A percentile compares a stretch with the other conserved stretches of the same genome.
These are phyloP conservation scores for Achroia grisella DNA, from an alignment of 1,140 invertebrate species.

Conservation along the genomic window DNA sequence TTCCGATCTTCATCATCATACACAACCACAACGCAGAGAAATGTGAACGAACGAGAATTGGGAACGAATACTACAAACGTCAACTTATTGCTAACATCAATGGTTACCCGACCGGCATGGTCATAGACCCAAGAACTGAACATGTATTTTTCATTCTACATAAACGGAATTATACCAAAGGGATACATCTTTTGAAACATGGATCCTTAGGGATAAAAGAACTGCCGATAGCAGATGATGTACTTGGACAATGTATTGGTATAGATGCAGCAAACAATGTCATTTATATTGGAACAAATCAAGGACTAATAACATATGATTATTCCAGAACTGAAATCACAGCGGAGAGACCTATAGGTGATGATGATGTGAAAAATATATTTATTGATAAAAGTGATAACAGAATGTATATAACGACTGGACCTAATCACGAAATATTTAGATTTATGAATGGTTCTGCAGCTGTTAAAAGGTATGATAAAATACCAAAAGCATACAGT, in stretches of 20 bases:
- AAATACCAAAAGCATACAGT: slow-evolving; percentile 55
- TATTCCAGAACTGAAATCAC: slow-evolving; percentile 41
- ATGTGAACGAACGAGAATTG: slow-evolving; percentile 56
- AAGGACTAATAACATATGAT: slow-evolving; percentile 52
- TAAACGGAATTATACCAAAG: slow-evolving; percentile 61
- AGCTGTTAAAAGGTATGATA: slow-evolving; percentile 55
- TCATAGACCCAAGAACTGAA: slow-evolving; percentile 47
- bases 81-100: slow-evolving; percentile 54
- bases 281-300: slow-evolving; percentile 59
- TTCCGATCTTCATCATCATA: slow-evolving; percentile 12
- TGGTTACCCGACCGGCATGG: slow-evolving; percentile 53
- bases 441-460: slow-evolving; percentile 54
- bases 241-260: slow-evolving; percentile 50
- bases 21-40: slow-evolving; percentile 19
- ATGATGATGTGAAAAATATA: slow-evolving; percentile 54
- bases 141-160: slow-evolving; percentile 60
- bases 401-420: slow-evolving; percentile 60
- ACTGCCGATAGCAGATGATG: slow-evolving; percentile 45
- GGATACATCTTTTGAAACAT: slow-evolving; percentile 49
- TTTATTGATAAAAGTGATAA: slow-evolving; percentile 58
- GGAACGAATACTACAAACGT: slow-evolving; percentile 52
- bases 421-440: slow-evolving; percentile 50
- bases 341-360: slow-evolving; percentile 53
- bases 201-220: slow-evolving; percentile 58
- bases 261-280: slow-evolving; percentile 37